These are phyloP conservation scores for Catharus bicknelli DNA, from an alignment of 2,113 vertebrate species.

Conservation along the genomic window DNA sequence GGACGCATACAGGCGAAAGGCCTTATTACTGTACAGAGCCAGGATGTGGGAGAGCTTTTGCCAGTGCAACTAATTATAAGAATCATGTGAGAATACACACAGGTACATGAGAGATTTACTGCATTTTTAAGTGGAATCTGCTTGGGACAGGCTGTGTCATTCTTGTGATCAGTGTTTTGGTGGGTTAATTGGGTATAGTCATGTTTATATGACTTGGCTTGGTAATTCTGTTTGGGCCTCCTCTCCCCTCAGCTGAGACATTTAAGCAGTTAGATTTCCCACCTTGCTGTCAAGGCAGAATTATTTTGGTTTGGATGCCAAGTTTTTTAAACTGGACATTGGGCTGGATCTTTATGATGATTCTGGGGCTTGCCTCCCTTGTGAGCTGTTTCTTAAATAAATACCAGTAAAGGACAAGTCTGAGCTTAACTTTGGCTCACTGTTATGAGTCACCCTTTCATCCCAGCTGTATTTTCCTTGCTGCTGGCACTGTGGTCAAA, in stretches of 20 bases:
- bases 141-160: background rate
- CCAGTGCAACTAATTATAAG: constrained; percentile 98
- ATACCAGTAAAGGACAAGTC: background rate
- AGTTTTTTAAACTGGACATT: background rate
- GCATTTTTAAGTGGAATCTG: background rate
- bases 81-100: constrained; percentile 99
- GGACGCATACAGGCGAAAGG: constrained; percentile 96
- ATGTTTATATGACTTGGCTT: background rate
- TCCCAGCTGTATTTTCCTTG: background rate
- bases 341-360: background rate
- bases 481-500: background rate
- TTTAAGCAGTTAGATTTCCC: background rate
- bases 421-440: background rate
- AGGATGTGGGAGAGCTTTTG: constrained; percentile 94
- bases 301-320: background rate
- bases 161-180: background rate
- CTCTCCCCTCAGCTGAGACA: background rate
- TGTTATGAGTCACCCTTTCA: background rate
- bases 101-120: constrained; percentile 73
- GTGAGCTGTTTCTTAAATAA: constrained; percentile 2
- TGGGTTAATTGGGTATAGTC: background rate
- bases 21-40: constrained; percentile 98
- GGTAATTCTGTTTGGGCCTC: background rate
- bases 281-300: background rate
- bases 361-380: background rate